These are phyloP conservation scores for Tetheella fluctuosa DNA, from an alignment of 2,888 invertebrate genomes.

Conservation along the genomic window DNA sequence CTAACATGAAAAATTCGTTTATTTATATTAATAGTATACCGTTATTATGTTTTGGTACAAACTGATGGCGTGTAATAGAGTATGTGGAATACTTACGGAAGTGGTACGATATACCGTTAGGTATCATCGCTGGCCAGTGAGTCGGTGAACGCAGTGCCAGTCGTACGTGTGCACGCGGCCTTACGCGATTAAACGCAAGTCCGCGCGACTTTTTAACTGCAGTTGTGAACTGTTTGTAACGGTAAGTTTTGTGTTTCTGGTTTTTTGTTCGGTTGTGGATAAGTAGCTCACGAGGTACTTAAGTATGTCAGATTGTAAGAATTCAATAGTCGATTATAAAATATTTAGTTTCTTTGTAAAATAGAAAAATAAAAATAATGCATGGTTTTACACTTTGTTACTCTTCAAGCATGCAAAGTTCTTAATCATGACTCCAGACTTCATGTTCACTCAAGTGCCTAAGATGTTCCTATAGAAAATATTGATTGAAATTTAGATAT, in stretches of 20 bases:
- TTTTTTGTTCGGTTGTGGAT: background rate
- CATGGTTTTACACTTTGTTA: too few species aligned
- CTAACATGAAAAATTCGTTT: constrained; percentile 25
- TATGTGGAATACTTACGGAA: constrained; percentile 36
- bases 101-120: constrained; percentile 75
- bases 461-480: too few species aligned
- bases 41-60: constrained; percentile 1
- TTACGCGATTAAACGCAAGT: constrained; percentile 17
- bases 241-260: background rate
- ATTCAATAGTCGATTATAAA: too few species aligned
- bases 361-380: too few species aligned
- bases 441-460: too few species aligned
- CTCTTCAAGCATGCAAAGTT: too few species aligned
- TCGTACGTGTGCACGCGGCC: constrained; percentile 50
- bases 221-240: background rate
- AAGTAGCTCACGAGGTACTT: background rate
- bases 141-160: constrained; percentile 49
- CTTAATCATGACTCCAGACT: too few species aligned
- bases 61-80: background rate
- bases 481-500: too few species aligned
- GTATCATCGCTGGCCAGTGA: constrained; percentile 59
- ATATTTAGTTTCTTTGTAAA: too few species aligned
- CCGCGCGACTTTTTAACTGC: constrained; percentile 18
- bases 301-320: background rate
- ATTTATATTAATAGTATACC: constrained; percentile 19